A percentile compares a stretch with the other conserved stretches of the same genome.
These are phyloP conservation scores for Plecturocebus donacophilus DNA, from an alignment of 2,113 vertebrate genomes.

Conservation along the genomic window DNA sequence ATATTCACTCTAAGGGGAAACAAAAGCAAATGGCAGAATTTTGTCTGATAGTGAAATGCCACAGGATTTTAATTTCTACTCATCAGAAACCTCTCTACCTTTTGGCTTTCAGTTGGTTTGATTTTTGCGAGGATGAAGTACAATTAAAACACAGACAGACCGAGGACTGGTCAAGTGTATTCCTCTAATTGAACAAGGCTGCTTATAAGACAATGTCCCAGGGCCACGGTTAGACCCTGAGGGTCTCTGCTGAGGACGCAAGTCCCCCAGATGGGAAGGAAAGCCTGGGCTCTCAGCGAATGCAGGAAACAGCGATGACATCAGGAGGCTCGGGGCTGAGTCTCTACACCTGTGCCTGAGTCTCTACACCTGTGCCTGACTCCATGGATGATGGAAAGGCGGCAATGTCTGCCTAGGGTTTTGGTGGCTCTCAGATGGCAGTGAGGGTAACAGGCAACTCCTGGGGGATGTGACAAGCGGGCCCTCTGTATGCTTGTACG, in stretches of 20 bases:
- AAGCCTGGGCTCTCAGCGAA: neutral
- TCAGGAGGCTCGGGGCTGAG: neutral
- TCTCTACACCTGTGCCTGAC: neutral
- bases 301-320: rapidly evolving
- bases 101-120: neutral
- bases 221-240: neutral
- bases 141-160: neutral
- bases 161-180: neutral
- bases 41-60: neutral
- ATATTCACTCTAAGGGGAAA: neutral
- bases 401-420: neutral
- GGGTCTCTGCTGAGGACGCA: neutral
- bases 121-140: neutral
- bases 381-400: neutral
- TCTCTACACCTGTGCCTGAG: neutral
- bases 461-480: neutral
- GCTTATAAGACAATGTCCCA: neutral
- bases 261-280: neutral
- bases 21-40: neutral
- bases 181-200: neutral
- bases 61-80: neutral
- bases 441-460: neutral
- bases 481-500: neutral
- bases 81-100: neutral
- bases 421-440: neutral